Conservation (phyloP, 1,140 invertebrate species). For the Cydia splendana region DNA sequence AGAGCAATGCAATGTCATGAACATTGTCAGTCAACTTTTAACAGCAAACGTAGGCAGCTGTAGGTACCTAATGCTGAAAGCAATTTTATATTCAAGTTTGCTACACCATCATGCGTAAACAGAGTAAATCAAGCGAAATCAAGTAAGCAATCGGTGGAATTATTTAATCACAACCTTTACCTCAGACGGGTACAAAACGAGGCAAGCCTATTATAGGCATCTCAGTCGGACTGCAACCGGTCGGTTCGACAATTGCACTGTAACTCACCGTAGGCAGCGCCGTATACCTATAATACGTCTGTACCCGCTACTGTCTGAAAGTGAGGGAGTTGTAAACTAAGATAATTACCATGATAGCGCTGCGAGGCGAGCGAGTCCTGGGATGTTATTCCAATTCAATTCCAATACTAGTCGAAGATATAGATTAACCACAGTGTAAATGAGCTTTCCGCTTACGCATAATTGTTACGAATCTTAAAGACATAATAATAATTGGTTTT, state of each 20-base stretch:
- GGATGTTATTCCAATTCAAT: background rate
- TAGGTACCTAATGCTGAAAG: no score
- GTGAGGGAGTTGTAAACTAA: slow-evolving; percentile 4
- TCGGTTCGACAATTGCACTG: background rate
- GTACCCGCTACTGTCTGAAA: slow-evolving; percentile 5
- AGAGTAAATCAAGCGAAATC: background rate
- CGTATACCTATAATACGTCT: background rate
- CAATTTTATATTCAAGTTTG: background rate
- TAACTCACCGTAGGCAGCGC: slow-evolving; percentile 4
- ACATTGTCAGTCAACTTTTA: background rate
- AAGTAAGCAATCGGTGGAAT: background rate
- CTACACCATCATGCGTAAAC: background rate
- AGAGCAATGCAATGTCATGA: background rate
- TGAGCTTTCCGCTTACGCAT: background rate
- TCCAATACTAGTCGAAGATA: background rate
- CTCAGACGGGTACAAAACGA: background rate
- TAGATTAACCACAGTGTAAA: background rate
- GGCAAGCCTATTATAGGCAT: background rate
- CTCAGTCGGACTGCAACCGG: background rate
- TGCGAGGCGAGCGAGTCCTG: slow-evolving; percentile 8
- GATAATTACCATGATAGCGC: slow-evolving; percentile 19
- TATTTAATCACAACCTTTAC: slow-evolving; percentile 9
- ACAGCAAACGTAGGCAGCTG: background rate
- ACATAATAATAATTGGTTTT: background rate
- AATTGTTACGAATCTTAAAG: background rate